Base-by-base conservation (phyloP, 1,140 invertebrate genomes). In the Paraescarpia echinospica region DNA sequence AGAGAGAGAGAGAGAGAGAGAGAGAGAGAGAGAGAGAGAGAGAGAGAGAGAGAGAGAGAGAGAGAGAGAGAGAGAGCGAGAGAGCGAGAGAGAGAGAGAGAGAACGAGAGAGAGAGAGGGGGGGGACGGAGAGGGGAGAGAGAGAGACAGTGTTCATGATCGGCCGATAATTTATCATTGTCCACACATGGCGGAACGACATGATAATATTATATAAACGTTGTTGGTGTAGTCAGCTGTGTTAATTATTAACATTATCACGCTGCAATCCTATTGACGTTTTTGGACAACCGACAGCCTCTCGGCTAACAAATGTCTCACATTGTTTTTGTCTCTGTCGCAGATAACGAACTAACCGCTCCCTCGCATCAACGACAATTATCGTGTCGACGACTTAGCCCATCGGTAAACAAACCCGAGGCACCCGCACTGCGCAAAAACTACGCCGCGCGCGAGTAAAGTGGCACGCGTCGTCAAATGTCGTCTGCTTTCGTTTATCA, bases 401-500 rank as follows among this genome's bases (percentile, higher is more conserved):
- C 59, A 18, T 77, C 59, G 27, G 59, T 77, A 77, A 77, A 77
- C 59, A 77, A 77, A 77, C 59, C 59, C 59, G 59, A 77, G 59
- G 27, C 59, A 18, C 8, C 59, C 59, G 59, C 59, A 31, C 14
- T 22, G 59, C 18, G 59, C 59, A 77, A 77, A 77, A 77, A 77
- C 59, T 77, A 77, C 59, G 59, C 59, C 59, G 59, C 59, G 59
- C 4, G 59, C 59, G 59, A 14, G 59, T 18, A 27, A 77, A 77
- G 59, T 77, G 59, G 59, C 59, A 77, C 59, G 59, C 59, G 59
- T 77, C 59, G 59, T 18, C 59, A 77, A 77, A 77, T 77, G 59
- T 77, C 59, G 59, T 77, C 59, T 77, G 59, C 59, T 31, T 77
- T 77, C 59, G 59, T 77, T 77, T 77, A 77, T 77, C 59, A 77